phyloP scores from a whole-genome alignment of 2,888 invertebrate genomes.

The Perizoma flavofasciatum region DNA sequence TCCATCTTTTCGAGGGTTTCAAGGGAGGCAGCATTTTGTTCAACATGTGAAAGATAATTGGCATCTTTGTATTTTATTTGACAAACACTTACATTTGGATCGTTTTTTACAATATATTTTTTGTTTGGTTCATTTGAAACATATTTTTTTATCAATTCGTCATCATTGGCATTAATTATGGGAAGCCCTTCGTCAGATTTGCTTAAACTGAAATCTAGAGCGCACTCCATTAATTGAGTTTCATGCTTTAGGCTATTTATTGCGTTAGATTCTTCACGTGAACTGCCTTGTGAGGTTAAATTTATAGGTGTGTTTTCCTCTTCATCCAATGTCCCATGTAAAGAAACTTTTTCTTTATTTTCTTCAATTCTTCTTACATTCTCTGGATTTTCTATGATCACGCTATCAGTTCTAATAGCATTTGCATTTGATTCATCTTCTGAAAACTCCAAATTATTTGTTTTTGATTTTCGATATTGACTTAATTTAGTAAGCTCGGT shows the following conservation, averaged over 20 bases:
- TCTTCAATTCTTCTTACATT: conserved; percentile 57
- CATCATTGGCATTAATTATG: conserved; percentile 32
- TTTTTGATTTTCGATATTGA: conserved; percentile 69
- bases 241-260: conserved; percentile 20
- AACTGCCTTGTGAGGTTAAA: conserved; percentile 49
- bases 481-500: conserved; percentile 67
- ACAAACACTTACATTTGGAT: conserved; percentile 4
- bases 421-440: conserved; percentile 43
- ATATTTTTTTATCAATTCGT: conserved; percentile 16
- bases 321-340: conserved; percentile 13
- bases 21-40: neutral
- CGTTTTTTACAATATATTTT: conserved; percentile 21
- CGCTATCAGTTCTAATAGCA: conserved; percentile 69
- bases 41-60: neutral
- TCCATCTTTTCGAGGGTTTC: conserved; percentile 2
- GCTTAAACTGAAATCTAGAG: conserved; percentile 68
- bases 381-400: conserved; percentile 79
- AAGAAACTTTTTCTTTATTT: conserved; percentile 39
- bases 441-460: conserved; percentile 40
- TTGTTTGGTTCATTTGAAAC: conserved; percentile 6
- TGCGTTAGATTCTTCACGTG: conserved; percentile 14
- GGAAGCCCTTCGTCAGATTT: conserved; percentile 41
- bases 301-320: conserved; percentile 43
- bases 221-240: conserved; percentile 46
- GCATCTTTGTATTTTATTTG: conserved; percentile 6